Conservation (phyloP, 2,113 vertebrate species). For the Tauraco erythrolophus region DNA sequence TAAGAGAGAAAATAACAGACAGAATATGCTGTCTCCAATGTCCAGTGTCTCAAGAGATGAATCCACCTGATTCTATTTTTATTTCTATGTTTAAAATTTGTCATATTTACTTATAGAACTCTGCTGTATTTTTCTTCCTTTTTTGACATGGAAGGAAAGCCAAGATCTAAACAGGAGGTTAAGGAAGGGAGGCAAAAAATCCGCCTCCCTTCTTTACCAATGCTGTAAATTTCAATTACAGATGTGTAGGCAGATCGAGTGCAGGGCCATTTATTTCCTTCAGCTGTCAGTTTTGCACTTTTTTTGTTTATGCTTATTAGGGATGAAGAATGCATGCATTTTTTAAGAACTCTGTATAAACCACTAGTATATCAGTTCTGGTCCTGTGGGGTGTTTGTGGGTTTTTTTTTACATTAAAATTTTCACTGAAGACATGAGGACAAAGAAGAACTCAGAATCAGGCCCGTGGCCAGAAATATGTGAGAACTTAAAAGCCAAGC, state of each 20-base stretch:
- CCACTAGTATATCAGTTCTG: not conserved
- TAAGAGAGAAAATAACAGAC: not conserved
- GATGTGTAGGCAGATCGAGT: not conserved
- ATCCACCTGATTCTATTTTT: not conserved
- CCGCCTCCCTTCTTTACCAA: not conserved
- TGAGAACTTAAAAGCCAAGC: slow-evolving; percentile 63
- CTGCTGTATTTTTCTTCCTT: not conserved
- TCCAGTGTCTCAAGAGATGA: not conserved
- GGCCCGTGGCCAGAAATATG: slow-evolving; percentile 22
- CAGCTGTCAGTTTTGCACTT: not conserved
- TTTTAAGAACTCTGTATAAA: not conserved
- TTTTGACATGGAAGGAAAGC: not conserved
- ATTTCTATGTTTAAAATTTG: not conserved
- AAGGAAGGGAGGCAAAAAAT: fast-evolving
- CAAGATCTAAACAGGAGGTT: not conserved
- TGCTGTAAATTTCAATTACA: not conserved
- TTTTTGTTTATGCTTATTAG: not conserved
- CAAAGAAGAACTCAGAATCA: slow-evolving; percentile 12
- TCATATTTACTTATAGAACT: not conserved
- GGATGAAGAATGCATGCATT: not conserved
- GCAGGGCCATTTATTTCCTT: not conserved
- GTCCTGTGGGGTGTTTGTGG: not conserved
- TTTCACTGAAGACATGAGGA: not conserved
- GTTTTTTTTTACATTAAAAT: not conserved
- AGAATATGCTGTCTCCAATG: not conserved